Conservation (phyloP, 2,113 vertebrate species). For the Agelaius phoeniceus region DNA sequence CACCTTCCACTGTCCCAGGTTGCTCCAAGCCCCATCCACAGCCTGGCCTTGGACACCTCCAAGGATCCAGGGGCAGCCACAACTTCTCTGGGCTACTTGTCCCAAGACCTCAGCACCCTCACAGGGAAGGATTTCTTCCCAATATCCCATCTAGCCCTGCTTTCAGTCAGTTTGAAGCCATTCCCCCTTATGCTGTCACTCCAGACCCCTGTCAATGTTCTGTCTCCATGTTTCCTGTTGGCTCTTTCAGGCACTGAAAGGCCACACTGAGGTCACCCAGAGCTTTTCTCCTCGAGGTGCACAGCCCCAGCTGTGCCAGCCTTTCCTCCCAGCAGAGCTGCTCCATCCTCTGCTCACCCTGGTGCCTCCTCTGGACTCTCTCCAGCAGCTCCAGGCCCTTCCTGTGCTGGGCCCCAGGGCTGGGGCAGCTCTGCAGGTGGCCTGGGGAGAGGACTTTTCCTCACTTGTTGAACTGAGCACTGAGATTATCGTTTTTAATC, state of each 20-base stretch:
- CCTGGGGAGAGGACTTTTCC: neutral
- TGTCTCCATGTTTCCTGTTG: rapidly evolving
- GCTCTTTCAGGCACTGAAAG: rapidly evolving
- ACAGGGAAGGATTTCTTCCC: rapidly evolving
- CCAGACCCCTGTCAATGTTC: rapidly evolving
- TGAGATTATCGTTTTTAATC: neutral
- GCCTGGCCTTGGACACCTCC: rapidly evolving
- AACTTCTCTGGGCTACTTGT: neutral
- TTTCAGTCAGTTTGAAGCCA: too few species aligned
- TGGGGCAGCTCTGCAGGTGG: neutral
- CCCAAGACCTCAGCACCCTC: rapidly evolving
- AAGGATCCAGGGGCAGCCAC: neutral
- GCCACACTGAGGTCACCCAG: rapidly evolving
- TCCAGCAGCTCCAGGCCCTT: neutral
- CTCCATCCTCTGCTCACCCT: neutral
- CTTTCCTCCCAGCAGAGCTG: neutral
- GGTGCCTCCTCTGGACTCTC: neutral
- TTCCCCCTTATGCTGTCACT: neutral
- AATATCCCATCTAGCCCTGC: neutral
- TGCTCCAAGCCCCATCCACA: neutral
- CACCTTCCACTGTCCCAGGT: rapidly evolving
- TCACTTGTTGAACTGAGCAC: neutral
- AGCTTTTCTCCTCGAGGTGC: neutral
- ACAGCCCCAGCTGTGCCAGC: neutral
- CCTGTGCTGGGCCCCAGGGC: neutral